Evolutionary conservation across 2,113 vertebrate species (phyloP).

Genomic region (Clarias gariepinus): DNA sequence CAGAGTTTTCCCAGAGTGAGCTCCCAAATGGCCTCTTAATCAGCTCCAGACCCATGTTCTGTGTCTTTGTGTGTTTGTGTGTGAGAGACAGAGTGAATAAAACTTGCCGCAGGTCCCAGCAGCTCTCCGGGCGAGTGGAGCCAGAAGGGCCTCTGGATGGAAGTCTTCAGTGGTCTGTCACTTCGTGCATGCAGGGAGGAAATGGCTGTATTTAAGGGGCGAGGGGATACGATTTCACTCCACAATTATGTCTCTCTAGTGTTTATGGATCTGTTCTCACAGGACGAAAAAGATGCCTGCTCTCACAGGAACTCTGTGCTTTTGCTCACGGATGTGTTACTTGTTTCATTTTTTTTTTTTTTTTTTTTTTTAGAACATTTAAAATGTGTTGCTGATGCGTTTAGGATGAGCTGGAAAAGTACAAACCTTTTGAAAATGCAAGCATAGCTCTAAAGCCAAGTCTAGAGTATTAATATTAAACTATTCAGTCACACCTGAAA

Average conservation of each 20-base stretch:
- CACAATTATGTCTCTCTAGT: constrained; percentile 70
- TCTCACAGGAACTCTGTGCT: constrained; percentile 59
- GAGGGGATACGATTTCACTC: constrained; percentile 73
- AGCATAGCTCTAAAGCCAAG: not conserved
- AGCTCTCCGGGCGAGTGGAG: constrained; percentile 64
- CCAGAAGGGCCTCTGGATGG: constrained; percentile 58
- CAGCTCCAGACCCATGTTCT: constrained; percentile 74
- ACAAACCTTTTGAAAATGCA: not conserved
- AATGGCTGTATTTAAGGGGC: constrained; percentile 72
- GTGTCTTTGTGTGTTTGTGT: constrained; percentile 38
- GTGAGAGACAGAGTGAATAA: constrained; percentile 32
- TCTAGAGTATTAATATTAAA: not conserved
- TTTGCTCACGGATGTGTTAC: constrained; percentile 50
- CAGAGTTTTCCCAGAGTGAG: constrained; percentile 70
- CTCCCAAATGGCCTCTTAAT: constrained; percentile 74
- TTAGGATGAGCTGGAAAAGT: not conserved
- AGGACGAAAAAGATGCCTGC: constrained; percentile 59
- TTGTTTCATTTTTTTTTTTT: constrained; percentile 36
- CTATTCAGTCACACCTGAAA: not conserved
- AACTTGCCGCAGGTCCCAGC: constrained; percentile 66
- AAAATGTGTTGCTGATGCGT: constrained; percentile 28
- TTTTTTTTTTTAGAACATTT: constrained; percentile 56
- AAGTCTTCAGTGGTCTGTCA: constrained; percentile 75
- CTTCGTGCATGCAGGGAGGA: constrained; percentile 68
- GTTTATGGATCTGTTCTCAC: constrained; percentile 69